Evolutionary conservation across 2,888 invertebrate genomes (phyloP), one percentile per base, ranked within the genome.

Genomic region (Oscheius sp.): DNA sequence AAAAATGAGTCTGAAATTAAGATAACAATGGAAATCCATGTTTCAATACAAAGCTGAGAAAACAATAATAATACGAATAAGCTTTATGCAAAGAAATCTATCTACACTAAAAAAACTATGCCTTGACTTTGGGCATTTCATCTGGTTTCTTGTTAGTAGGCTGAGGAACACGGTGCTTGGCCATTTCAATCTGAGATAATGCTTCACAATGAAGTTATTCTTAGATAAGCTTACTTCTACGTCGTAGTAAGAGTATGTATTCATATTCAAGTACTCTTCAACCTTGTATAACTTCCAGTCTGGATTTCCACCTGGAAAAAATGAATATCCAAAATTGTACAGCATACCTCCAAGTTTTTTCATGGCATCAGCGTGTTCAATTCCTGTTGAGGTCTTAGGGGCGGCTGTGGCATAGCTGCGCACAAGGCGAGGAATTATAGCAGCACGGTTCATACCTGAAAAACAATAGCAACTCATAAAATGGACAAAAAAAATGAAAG

Each of bases 291-390:
- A 78, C 43, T 76, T 76, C 80, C 80, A 80, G 63, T 82, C 74
- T 2, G 82, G 78, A 25, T 77, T 78, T 68, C 80, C 80, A 52
- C 80, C 80, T 80, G 66, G 27, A 77, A 16, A 43, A 59, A 58
- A n/a, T 2, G 56, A 45, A 21, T 59, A 43, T 21, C 58, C 25
- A 45, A 56, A 25, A 29, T 1, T 1, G 21, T 16, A 0, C 1
- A 52, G 52, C 55, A 2, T 16, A 76, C 79, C 78, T 75, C 76
- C 76, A 5, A 56, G 41, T 73, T 86, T 80, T 68, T 81, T 82
- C 72, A 82, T 83, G 61, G 84, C 81, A 25, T 81, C 79, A 21
- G 87, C 87, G 73, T 87, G 86, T 72, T 87, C 87, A 73, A 87
- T 87, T 53, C 87, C 87, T 21, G 84, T 83, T 45, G 76, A 69